phyloP scores from a whole-genome alignment of 2,888 invertebrate species.

The Drosophila conformis region DNA sequence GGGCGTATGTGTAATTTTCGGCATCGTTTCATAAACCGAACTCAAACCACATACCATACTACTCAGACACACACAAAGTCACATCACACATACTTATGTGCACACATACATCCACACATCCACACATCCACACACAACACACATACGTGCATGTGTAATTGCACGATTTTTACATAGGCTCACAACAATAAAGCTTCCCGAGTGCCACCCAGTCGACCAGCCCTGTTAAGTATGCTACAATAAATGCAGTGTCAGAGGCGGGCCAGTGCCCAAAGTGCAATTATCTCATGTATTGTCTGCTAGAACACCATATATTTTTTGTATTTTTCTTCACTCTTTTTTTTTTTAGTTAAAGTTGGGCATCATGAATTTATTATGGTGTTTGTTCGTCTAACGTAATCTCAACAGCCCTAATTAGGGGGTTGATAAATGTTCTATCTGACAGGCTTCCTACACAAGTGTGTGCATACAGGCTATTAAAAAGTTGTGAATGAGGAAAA shows the following conservation, averaged over 20 bases:
- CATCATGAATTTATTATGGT: conserved; percentile 10
- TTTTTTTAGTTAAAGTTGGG: conserved; percentile 31
- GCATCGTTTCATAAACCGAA: conserved; percentile 79
- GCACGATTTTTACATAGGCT: conserved; percentile 80
- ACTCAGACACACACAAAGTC: conserved; percentile 41
- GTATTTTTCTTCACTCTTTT: conserved; percentile 28
- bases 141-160: conserved; percentile 55
- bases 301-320: conserved; percentile 47
- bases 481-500: not conserved
- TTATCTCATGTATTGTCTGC: conserved; percentile 81
- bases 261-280: conserved; percentile 79
- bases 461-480: not conserved
- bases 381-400: conserved; percentile 21
- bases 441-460: not conserved
- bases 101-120: conserved; percentile 9
- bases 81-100: conserved; percentile 53
- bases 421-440: not conserved
- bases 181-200: conserved; percentile 74
- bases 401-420: conserved; percentile 19
- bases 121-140: conserved; percentile 9
- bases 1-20: conserved; percentile 80
- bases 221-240: conserved; percentile 79
- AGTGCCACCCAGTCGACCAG: conserved; percentile 41
- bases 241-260: conserved; percentile 80
- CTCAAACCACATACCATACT: conserved; percentile 51